Evolutionary conservation across 2,888 invertebrate genomes (phyloP), one percentile per base, ranked within the genome.

Genomic region (Gymnocheta viridis): DNA sequence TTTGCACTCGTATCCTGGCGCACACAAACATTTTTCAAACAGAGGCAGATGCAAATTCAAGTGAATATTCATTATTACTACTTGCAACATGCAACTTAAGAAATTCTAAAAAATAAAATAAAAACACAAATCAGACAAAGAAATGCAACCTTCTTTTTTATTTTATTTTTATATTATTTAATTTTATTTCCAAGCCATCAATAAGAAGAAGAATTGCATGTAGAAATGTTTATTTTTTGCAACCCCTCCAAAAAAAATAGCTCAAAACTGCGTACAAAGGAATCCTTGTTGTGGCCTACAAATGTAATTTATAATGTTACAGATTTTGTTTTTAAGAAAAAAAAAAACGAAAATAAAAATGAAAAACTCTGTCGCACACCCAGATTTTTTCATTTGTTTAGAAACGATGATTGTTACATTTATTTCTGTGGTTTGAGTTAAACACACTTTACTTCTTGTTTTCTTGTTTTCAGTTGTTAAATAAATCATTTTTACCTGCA

Each of bases 41-140:
- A 27, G 38, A 62, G 69, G 72, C 84, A 81, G 77, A 77, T 81
- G 84, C 62, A 81, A 77, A 81, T 69, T 72, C 69, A 69, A 29
- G 24, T 27, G 38, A 5, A 44, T 72, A 51, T 60, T 38, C 51
- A 35, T 44, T 60, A 14, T 27, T 27, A 67, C 9, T 60, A 56
- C 19, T 5, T 19, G 17, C 51, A 76, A 72, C 73, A 83, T 60
- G 62, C 80, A 76, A 69, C 69, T 69, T 24, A 17, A 41, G 12
- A 69, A 78, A 41, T 76, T 56, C 70, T 64, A 35, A 73, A 47
- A 29, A 27, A 58, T 1, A 17, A 22, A 35, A 62, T 9, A n/a
- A 1, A 62, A 24, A 14, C 2, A 38, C 51, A 38, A 22, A 54
- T 29, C 12, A 12, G 0, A 44, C 19, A 29, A 22, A 2, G 24